Percentiles rank a stretch among this genome's conserved stretches.
These are phyloP conservation scores for Microctonus aethiopoides DNA, from an alignment of 2,888 invertebrate species.

Conservation along the genomic window DNA sequence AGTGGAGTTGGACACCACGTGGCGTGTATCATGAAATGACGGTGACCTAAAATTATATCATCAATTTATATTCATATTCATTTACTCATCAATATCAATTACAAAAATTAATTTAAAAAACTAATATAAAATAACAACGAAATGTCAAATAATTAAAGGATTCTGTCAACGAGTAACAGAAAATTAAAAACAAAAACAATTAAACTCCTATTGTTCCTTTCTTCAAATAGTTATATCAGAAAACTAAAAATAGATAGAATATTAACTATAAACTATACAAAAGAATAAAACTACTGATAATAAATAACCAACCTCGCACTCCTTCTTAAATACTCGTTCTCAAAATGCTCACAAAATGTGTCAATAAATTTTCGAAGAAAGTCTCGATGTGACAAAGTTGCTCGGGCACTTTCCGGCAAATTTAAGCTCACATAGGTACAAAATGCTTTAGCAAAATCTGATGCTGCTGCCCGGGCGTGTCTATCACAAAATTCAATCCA, in stretches of 20 bases:
- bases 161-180: not conserved
- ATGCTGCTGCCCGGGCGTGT: conserved; percentile 85
- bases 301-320: conserved; percentile 57
- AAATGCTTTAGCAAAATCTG: conserved; percentile 90
- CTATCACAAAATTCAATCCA: conserved; percentile 90
- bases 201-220: too few relatives aligned
- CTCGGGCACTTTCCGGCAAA: conserved; percentile 74
- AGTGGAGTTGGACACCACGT: conserved; percentile 43
- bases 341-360: conserved; percentile 86
- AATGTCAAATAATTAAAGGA: not conserved
- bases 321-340: conserved; percentile 77
- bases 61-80: not conserved
- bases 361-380: conserved; percentile 86
- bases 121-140: not conserved
- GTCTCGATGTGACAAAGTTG: conserved; percentile 80
- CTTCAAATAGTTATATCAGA: too few relatives aligned
- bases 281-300: not conserved
- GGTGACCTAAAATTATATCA: conserved; percentile 51
- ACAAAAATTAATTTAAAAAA: not conserved
- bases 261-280: conserved; percentile 8
- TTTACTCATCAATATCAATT: not conserved
- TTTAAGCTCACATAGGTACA: conserved; percentile 80
- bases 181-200: too few relatives aligned
- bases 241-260: not conserved
- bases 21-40: conserved; percentile 55